phyloP scores from a whole-genome alignment of 2,888 invertebrate species.

The Oxycera nigricornis region DNA sequence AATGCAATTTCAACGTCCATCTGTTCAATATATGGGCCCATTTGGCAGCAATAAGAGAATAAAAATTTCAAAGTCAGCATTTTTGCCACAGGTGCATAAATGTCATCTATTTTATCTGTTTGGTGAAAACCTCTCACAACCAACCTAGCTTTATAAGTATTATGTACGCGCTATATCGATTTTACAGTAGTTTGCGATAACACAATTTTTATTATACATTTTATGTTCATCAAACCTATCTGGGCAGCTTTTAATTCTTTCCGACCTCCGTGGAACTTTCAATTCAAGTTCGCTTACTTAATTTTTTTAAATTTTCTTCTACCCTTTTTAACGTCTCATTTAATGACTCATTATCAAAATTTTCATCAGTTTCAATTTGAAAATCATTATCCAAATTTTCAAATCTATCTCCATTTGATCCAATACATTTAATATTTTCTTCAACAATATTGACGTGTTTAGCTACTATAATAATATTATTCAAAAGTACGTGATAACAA shows the following conservation, averaged over 20 bases:
- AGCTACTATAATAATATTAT: conserved; percentile 31
- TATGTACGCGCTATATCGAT: conserved; percentile 49
- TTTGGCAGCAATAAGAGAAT: conserved; percentile 50
- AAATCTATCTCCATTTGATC: conserved; percentile 46
- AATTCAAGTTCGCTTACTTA: not conserved
- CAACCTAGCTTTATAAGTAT: conserved; percentile 47
- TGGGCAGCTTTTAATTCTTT: conserved; percentile 43
- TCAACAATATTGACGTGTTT: conserved; percentile 38
- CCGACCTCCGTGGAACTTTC: conserved; percentile 34
- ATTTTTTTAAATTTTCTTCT: conserved; percentile 16
- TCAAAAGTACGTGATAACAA: conserved; percentile 34
- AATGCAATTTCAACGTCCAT: conserved; percentile 50
- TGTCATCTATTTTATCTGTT: conserved; percentile 39
- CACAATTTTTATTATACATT: conserved; percentile 43
- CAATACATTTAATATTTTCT: conserved; percentile 40
- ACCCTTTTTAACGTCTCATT: conserved; percentile 35
- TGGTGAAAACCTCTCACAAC: conserved; percentile 42
- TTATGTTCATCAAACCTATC: conserved; percentile 47
- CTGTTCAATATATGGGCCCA: conserved; percentile 10
- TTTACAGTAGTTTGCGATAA: conserved; percentile 51
- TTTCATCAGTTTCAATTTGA: conserved; percentile 44
- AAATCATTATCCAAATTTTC: conserved; percentile 13
- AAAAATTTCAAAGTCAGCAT: conserved; percentile 52
- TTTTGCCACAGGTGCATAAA: conserved; percentile 46
- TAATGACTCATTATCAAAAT: conserved; percentile 37